A percentile compares a stretch with the other conserved stretches of the same genome.
Evolutionary conservation across 2,797 vertebrate species (phyloP).

Genomic region (Phataginus tricuspis): DNA sequence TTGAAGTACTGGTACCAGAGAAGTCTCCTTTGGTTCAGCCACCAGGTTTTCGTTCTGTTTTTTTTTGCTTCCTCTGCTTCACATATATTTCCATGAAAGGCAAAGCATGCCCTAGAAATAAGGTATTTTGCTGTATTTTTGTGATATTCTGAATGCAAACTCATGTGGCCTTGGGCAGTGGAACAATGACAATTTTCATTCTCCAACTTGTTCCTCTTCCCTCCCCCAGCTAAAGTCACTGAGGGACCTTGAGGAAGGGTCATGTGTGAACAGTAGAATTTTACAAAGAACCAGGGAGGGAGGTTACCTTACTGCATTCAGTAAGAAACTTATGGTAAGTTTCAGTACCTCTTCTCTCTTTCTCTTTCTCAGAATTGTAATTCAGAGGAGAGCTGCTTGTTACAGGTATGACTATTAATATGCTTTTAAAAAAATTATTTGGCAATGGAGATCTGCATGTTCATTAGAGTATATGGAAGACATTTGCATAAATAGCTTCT

Average conservation of each 20-base stretch:
- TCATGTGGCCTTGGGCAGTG: background rate
- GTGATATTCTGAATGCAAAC: background rate
- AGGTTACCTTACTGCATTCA: background rate
- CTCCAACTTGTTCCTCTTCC: background rate
- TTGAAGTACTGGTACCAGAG: background rate
- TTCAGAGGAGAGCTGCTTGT: conserved; percentile 9
- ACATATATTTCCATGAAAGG: background rate
- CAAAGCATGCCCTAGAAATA: background rate
- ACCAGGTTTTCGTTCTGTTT: background rate
- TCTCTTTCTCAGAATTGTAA: conserved; percentile 61
- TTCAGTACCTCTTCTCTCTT: background rate
- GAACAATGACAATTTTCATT: background rate
- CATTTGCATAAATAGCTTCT: background rate
- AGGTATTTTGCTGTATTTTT: background rate
- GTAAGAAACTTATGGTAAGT: background rate
- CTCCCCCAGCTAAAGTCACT: background rate
- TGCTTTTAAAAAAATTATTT: background rate
- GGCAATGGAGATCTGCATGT: background rate
- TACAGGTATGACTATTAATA: conserved; percentile 18
- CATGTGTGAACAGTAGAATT: background rate
- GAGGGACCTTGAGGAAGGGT: background rate
- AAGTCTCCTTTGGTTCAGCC: background rate
- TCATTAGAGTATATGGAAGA: background rate
- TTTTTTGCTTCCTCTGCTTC: background rate
- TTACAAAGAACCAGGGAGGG: background rate